phyloP scores from a whole-genome alignment of 1,140 invertebrate genomes.

The Drosophila rhopaloa region DNA sequence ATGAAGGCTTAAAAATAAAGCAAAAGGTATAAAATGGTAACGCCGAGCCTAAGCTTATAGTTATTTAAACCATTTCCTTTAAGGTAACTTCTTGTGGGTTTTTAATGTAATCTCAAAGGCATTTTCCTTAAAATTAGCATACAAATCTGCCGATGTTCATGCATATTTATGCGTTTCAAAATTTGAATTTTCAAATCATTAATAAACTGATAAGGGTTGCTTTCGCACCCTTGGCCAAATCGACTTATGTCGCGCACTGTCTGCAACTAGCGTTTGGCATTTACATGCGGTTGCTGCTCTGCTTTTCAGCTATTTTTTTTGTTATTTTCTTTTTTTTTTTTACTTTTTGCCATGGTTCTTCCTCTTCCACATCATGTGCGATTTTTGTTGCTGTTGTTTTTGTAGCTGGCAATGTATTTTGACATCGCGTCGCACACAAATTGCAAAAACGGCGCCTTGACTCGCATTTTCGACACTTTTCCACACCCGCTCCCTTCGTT shows the following conservation, averaged over 20 bases:
- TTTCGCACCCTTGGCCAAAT: not conserved
- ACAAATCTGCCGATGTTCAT: not conserved
- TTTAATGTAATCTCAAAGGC: not conserved
- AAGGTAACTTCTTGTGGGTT: not conserved
- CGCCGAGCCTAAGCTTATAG: not conserved
- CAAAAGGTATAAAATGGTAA: not conserved
- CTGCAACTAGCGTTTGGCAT: slow-evolving; percentile 25
- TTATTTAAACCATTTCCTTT: not conserved
- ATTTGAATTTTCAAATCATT: slow-evolving; percentile 9
- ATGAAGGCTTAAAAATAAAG: too few relatives aligned
- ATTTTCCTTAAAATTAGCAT: not conserved
- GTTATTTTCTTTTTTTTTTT: slow-evolving; percentile 1
- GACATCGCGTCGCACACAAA: slow-evolving; percentile 68
- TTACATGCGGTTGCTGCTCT: slow-evolving; percentile 29
- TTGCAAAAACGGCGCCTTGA: slow-evolving; percentile 71
- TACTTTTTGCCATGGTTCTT: slow-evolving; percentile 14
- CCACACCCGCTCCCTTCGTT: slow-evolving; percentile 14
- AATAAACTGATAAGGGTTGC: not conserved
- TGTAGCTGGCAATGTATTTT: slow-evolving; percentile 53
- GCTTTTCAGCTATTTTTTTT: slow-evolving; percentile 11
- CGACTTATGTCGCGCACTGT: slow-evolving; percentile 32
- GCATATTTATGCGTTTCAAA: not conserved
- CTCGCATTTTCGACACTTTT: slow-evolving; percentile 64
- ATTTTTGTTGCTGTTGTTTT: slow-evolving; percentile 13
- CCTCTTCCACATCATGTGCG: slow-evolving; percentile 8